Conservation (phyloP, 1,140 invertebrate genomes). For the Zaprionus ornatus region DNA sequence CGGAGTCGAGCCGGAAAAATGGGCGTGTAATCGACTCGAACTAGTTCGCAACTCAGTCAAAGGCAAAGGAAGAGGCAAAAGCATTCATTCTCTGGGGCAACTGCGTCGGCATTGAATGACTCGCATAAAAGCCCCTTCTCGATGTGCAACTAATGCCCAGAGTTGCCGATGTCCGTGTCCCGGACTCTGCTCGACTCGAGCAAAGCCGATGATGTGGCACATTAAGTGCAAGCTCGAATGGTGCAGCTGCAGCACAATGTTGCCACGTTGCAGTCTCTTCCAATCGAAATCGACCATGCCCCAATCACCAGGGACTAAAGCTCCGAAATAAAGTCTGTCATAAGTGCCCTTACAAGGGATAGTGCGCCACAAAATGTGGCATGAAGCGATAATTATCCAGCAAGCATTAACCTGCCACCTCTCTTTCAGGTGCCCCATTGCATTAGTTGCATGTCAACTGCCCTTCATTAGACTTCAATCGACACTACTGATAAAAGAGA, state of each 20-base stretch:
- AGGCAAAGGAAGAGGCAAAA: not conserved
- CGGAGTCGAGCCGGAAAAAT: not conserved
- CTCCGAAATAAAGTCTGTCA: not conserved
- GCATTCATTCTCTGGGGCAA: not conserved
- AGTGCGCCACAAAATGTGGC: conserved; percentile 17
- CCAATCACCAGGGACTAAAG: conserved; percentile 4
- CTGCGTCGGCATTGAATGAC: conserved; percentile 12
- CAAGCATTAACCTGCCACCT: conserved; percentile 2
- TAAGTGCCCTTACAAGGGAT: not conserved
- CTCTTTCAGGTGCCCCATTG: not conserved
- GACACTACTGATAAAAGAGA: no score
- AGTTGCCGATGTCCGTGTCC: not conserved
- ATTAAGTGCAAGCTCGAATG: conserved; percentile 11
- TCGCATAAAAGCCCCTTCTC: not conserved
- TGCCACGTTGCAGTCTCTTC: not conserved
- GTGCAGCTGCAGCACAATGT: conserved; percentile 4
- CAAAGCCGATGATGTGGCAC: conserved; percentile 24
- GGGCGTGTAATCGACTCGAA: not conserved
- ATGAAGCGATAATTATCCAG: conserved; percentile 15
- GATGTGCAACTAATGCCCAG: conserved; percentile 4
- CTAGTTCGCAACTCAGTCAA: not conserved
- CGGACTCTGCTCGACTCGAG: not conserved
- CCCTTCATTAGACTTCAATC: not conserved
- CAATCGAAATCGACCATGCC: not conserved
- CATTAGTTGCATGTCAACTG: not conserved